These are phyloP conservation scores for Philaethria dido DNA, from an alignment of 2,888 invertebrate species.

Conservation along the genomic window DNA sequence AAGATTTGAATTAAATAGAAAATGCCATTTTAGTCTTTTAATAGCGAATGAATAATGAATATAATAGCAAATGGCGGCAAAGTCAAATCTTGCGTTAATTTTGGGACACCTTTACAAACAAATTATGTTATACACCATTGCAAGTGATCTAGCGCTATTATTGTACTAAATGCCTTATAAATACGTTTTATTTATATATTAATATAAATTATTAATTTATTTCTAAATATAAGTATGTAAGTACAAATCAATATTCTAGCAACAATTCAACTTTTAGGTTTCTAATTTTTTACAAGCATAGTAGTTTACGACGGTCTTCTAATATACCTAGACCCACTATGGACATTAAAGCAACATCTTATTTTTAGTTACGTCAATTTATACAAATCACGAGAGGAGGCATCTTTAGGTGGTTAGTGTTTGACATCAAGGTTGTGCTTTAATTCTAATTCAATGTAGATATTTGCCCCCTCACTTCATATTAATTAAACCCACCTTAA, in stretches of 20 bases:
- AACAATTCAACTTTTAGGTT: conserved; percentile 49
- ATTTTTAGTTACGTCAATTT: background rate
- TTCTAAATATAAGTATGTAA: conserved; percentile 36
- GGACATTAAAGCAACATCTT: conserved; percentile 18
- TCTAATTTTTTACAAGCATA: conserved; percentile 31
- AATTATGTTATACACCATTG: conserved; percentile 1
- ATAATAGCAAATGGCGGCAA: too few relatives aligned
- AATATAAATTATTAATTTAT: too few relatives aligned
- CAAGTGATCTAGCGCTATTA: conserved; percentile 51
- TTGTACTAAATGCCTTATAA: conserved; percentile 61
- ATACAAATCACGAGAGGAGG: background rate
- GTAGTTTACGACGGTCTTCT: conserved; percentile 17
- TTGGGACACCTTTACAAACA: too few relatives aligned
- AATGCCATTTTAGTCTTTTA: too few relatives aligned
- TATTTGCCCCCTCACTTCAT: background rate
- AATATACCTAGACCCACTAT: background rate
- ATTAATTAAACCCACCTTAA: conserved; percentile 1
- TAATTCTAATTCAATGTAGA: background rate
- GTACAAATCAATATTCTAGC: conserved; percentile 47
- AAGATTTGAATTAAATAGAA: too few relatives aligned
- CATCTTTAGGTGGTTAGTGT: background rate
- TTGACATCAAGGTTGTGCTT: conserved; percentile 8
- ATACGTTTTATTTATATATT: conserved; percentile 47
- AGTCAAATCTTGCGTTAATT: too few relatives aligned
- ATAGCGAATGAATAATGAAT: too few relatives aligned